Percentiles rank a stretch among this genome's conserved stretches.
These are phyloP conservation scores for Lacerta bilineata DNA, from an alignment of 2,797 vertebrate species.

Conservation along the genomic window DNA sequence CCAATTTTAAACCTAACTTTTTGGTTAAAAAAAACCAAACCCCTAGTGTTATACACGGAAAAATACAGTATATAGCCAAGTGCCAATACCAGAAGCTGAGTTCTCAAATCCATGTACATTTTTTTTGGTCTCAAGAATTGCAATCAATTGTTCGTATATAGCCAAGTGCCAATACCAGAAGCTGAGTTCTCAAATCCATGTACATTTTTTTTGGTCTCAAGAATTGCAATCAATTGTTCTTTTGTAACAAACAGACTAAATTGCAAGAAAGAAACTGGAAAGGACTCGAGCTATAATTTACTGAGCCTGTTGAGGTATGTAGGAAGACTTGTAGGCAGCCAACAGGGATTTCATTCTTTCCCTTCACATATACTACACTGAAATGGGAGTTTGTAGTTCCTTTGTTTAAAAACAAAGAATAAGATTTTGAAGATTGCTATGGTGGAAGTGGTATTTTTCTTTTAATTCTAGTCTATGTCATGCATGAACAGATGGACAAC, in stretches of 20 bases:
- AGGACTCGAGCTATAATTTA: neutral
- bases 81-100: neutral
- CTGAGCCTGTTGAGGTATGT: neutral
- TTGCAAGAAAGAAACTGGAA: conserved; percentile 15
- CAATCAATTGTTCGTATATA: conserved; percentile 1
- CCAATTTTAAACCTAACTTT: no score
- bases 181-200: conserved; percentile 15
- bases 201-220: neutral
- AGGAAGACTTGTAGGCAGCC: neutral
- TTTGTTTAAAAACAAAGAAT: conserved; percentile 11
- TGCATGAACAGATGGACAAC: neutral
- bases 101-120: conserved; percentile 21
- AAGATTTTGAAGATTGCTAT: neutral
- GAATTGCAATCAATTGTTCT: neutral
- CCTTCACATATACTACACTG: neutral
- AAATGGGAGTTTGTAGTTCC: neutral
- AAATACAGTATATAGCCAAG: neutral
- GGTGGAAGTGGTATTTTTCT: neutral
- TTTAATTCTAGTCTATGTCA: neutral
- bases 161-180: neutral
- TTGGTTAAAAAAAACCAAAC: no score
- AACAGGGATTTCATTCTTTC: neutral
- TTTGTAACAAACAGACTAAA: conserved; percentile 44
- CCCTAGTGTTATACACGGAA: no score
- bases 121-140: neutral